phyloP scores from a whole-genome alignment of 2,888 invertebrate genomes.

The Drosophila quinaria region DNA sequence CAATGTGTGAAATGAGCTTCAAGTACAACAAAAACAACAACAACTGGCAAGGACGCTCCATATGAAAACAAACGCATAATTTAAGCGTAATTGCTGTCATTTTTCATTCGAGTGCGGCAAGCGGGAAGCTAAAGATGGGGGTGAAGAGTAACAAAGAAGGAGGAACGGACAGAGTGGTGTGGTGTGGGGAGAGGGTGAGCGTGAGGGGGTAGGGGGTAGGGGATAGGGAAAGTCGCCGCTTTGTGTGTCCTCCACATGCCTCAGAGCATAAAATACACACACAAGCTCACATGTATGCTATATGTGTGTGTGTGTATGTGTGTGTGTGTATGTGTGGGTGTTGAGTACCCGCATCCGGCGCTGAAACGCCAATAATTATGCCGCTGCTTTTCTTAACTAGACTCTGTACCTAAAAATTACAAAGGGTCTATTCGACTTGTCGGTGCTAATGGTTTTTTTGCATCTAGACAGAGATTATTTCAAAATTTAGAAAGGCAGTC shows the following conservation, averaged over 20 bases:
- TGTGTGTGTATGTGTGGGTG: background rate
- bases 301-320: background rate
- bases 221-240: constrained; percentile 32
- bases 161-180: no score
- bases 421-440: background rate
- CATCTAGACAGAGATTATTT: no score
- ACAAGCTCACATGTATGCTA: background rate
- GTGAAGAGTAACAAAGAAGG: background rate
- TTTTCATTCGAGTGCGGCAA: constrained; percentile 73
- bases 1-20: constrained; percentile 78
- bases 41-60: constrained; percentile 73
- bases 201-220: background rate
- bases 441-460: no score
- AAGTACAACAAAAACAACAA: constrained; percentile 51
- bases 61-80: constrained; percentile 82
- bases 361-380: constrained; percentile 76
- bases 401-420: background rate
- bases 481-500: no score
- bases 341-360: constrained; percentile 70
- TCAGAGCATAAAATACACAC: constrained; percentile 12
- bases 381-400: constrained; percentile 27
- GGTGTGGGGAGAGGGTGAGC: no score
- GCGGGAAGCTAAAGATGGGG: background rate
- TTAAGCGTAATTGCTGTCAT: constrained; percentile 82
- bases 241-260: constrained; percentile 41